Percentiles rank a stretch among this genome's conserved stretches.
Evolutionary conservation across 2,113 vertebrate species (phyloP).

Genomic region (Amblyopsis rosae): DNA sequence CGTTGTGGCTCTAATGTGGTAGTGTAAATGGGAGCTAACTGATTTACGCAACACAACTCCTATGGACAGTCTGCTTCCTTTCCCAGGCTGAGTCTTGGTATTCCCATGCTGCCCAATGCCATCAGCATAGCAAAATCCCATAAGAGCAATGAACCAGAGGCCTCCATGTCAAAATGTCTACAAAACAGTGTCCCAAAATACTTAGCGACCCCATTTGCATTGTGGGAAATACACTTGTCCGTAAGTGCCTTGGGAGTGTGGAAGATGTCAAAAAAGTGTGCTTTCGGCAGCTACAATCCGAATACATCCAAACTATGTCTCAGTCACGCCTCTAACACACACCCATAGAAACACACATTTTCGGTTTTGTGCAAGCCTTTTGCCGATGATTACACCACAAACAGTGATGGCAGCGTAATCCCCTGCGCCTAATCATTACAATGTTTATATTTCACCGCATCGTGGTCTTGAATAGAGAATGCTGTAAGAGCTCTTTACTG

Average conservation of each 20-base stretch:
- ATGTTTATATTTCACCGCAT: background rate
- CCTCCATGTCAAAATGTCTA: slow-evolving; percentile 31
- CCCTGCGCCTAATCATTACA: background rate
- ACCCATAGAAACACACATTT: background rate
- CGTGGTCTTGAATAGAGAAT: too few species aligned
- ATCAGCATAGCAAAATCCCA: background rate
- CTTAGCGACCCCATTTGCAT: too few species aligned
- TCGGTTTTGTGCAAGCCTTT: background rate
- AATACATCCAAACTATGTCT: too few species aligned
- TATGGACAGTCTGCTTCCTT: slow-evolving; percentile 69
- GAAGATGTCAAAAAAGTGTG: too few species aligned
- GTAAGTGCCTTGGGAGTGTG: too few species aligned
- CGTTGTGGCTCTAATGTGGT: slow-evolving; percentile 46
- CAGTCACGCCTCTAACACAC: background rate
- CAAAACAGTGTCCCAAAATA: background rate
- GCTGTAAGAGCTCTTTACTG: background rate
- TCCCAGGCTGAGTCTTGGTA: slow-evolving; percentile 64
- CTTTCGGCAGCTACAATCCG: too few species aligned
- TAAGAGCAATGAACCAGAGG: slow-evolving; percentile 32
- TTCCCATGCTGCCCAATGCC: slow-evolving; percentile 48
- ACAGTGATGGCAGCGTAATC: background rate
- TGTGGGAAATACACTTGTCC: too few species aligned
- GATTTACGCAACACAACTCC: slow-evolving; percentile 57
- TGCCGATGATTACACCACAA: background rate
- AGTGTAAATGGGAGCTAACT: slow-evolving; percentile 56